Conservation (phyloP, 2,113 vertebrate genomes). For the Sphyrna mokarran region DNA sequence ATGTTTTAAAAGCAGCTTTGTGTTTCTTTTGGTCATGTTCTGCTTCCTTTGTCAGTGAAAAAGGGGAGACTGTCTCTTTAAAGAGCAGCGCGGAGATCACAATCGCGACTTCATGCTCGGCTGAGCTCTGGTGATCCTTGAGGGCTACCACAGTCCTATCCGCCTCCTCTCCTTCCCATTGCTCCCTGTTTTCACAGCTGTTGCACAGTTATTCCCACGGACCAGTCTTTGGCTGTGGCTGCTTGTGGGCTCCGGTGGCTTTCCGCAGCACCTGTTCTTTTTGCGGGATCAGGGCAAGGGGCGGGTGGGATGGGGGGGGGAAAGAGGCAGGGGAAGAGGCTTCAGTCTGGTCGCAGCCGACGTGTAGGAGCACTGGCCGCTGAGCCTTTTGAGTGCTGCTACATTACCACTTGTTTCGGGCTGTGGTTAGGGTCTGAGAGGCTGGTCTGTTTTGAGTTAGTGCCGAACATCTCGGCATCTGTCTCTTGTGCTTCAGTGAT, state of each 20-base stretch:
- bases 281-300: background rate
- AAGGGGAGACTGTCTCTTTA: constrained; percentile 16
- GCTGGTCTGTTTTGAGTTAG: background rate
- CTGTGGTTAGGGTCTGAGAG: background rate
- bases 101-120: constrained; percentile 38
- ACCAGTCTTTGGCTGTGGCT: constrained; percentile 29
- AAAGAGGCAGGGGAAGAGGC: background rate
- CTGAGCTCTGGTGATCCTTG: constrained; percentile 41
- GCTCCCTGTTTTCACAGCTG: constrained; percentile 53
- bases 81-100: constrained; percentile 39
- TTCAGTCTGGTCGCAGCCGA: background rate
- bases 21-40: background rate
- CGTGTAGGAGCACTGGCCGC: background rate
- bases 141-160: constrained; percentile 33
- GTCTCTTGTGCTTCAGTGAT: constrained; percentile 10
- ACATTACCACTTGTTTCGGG: background rate
- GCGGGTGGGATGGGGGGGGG: no score
- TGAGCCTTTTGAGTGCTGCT: background rate
- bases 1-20: background rate
- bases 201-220: constrained; percentile 40
- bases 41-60: background rate
- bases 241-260: constrained; percentile 36
- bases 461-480: constrained; percentile 21
- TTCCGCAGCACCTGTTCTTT: constrained; percentile 33
- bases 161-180: constrained; percentile 41